These are phyloP conservation scores for Chelmon rostratus DNA, from an alignment of 2,797 vertebrate species.

Conservation along the genomic window DNA sequence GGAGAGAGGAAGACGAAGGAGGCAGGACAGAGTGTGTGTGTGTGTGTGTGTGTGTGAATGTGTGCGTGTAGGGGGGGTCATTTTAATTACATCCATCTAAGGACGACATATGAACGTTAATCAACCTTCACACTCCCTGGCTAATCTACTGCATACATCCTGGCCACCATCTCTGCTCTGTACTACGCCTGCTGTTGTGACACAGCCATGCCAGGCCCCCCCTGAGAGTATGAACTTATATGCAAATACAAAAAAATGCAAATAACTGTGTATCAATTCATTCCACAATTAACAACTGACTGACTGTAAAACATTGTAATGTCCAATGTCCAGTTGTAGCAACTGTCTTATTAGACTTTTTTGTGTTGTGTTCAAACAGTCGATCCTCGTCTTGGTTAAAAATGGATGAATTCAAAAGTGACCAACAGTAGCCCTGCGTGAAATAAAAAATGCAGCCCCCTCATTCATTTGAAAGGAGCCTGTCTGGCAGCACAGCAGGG, in stretches of 20 bases:
- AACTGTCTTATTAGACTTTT: background rate
- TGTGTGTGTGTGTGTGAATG: background rate
- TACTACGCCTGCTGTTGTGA: background rate
- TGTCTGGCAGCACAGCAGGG: background rate
- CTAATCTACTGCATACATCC: constrained; percentile 28
- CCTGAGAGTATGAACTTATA: background rate
- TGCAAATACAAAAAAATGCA: background rate
- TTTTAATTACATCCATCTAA: constrained; percentile 66
- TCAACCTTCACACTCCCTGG: constrained; percentile 65
- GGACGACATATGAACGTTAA: constrained; percentile 54
- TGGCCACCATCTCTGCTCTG: constrained; percentile 7
- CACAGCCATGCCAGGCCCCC: background rate
- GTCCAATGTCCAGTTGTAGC: background rate
- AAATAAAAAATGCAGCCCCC: background rate
- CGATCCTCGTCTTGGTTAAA: background rate
- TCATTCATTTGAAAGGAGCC: background rate
- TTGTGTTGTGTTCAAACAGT: background rate
- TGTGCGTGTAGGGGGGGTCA: constrained; percentile 18
- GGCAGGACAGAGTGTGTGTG: background rate
- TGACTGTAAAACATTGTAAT: background rate
- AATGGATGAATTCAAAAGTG: background rate
- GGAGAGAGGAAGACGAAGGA: too few relatives aligned
- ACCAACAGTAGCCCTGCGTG: background rate
- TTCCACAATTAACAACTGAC: constrained; percentile 11
- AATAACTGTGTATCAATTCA: constrained; percentile 8